Percentiles rank a stretch among this genome's conserved stretches.
phyloP scores from a whole-genome alignment of 2,113 vertebrate species.

The Mus pahari region DNA sequence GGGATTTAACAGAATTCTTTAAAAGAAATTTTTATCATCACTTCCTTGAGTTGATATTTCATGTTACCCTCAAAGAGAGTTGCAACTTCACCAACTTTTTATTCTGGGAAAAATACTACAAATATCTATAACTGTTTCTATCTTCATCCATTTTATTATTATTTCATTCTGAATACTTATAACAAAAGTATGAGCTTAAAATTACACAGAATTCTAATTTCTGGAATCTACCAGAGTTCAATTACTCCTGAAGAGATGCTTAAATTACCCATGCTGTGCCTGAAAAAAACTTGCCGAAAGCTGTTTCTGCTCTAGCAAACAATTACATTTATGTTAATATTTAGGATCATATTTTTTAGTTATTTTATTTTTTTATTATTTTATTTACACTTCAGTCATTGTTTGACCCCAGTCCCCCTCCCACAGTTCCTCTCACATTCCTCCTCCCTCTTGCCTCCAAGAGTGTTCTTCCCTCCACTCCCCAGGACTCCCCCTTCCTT shows the following conservation, averaged over 20 bases:
- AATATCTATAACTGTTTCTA: constrained; percentile 38
- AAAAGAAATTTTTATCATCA: constrained; percentile 71
- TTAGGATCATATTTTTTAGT: constrained; percentile 20
- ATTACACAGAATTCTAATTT: constrained; percentile 55
- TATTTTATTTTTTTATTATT: constrained; percentile 28
- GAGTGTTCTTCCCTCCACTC: too few species aligned
- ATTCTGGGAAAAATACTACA: constrained; percentile 56
- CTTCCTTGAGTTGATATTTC: constrained; percentile 74
- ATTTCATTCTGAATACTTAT: constrained; percentile 54
- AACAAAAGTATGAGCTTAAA: constrained; percentile 35
- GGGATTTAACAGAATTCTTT: constrained; percentile 77
- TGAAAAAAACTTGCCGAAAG: constrained; percentile 56
- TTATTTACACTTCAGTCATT: too few species aligned
- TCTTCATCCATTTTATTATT: constrained; percentile 48
- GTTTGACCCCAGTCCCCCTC: too few species aligned
- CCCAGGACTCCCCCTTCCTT: too few species aligned
- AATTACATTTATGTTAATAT: constrained; percentile 36
- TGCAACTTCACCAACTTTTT: constrained; percentile 58
- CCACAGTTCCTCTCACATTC: too few species aligned
- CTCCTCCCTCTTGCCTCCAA: too few species aligned
- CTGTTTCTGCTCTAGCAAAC: neutral
- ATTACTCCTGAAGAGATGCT: constrained; percentile 33
- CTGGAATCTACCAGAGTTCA: constrained; percentile 37
- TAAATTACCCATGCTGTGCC: neutral
- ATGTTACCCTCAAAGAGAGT: constrained; percentile 35